A percentile compares a stretch with the other conserved stretches of the same genome.
phyloP scores from a whole-genome alignment of 2,797 vertebrate genomes.

The Heteromormyrus szaboi region DNA sequence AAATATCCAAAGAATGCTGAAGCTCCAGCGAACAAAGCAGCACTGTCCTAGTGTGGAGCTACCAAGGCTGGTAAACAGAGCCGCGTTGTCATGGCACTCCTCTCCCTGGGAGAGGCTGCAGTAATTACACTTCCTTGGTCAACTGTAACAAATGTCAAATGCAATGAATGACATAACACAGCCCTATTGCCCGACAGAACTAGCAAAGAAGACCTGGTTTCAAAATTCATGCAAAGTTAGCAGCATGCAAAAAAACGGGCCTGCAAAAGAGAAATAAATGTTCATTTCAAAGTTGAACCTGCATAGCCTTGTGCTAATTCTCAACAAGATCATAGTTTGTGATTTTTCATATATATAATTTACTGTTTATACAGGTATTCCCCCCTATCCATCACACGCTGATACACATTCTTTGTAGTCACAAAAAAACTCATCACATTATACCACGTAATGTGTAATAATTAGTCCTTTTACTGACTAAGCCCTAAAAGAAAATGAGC shows the following conservation, averaged over 20 bases:
- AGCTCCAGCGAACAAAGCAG: neutral
- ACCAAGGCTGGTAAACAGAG: constrained; percentile 15
- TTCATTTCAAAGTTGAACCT: neutral
- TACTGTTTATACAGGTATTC: neutral
- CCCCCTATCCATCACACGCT: neutral
- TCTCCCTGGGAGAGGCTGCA: constrained; percentile 1
- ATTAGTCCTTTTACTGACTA: constrained; percentile 30
- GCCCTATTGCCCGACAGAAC: neutral
- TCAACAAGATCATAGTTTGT: neutral
- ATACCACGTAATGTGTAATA: constrained; percentile 30
- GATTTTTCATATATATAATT: neutral
- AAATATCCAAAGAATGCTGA: constrained; percentile 12
- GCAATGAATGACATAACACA: constrained; percentile 6
- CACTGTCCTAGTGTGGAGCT: neutral
- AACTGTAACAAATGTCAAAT: constrained; percentile 10
- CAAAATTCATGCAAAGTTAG: neutral
- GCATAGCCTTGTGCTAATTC: neutral
- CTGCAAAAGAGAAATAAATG: neutral
- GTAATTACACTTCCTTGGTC: constrained; percentile 2
- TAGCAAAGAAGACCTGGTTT: neutral
- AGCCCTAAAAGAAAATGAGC: neutral
- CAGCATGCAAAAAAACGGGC: neutral
- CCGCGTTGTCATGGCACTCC: constrained; percentile 12
- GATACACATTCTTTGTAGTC: constrained; percentile 21
- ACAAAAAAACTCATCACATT: constrained; percentile 18